Evolutionary conservation across 2,113 vertebrate genomes (phyloP).

Genomic region (Dryoscopus gambensis): DNA sequence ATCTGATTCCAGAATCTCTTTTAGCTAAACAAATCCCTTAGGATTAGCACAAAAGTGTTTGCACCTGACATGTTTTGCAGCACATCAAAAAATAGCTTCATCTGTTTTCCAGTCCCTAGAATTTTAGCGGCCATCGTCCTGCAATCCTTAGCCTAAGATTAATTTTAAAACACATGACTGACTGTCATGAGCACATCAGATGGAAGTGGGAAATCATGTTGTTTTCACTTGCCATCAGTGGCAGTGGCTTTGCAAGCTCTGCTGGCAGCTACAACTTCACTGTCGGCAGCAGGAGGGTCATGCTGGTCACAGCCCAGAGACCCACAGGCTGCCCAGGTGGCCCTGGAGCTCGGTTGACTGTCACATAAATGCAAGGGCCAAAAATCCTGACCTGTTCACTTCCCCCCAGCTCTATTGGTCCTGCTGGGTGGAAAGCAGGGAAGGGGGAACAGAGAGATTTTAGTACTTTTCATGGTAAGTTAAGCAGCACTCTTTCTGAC

Average conservation of each 20-base stretch:
- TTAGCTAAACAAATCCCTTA: neutral
- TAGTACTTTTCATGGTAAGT: neutral
- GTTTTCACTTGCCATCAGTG: neutral
- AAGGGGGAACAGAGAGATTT: neutral
- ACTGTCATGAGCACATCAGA: neutral
- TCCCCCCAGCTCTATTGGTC: neutral
- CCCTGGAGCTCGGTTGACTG: neutral
- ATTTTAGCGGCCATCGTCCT: neutral
- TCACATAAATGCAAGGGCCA: neutral
- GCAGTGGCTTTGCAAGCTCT: neutral
- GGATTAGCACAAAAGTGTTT: neutral
- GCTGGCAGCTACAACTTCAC: accelerated
- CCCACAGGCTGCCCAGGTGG: neutral
- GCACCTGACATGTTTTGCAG: neutral
- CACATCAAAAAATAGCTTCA: neutral
- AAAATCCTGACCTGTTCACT: neutral
- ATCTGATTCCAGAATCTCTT: neutral
- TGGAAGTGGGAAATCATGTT: neutral
- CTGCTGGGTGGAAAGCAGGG: neutral
- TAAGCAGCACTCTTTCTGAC: neutral
- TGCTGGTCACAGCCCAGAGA: neutral
- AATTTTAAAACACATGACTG: neutral
- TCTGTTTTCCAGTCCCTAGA: neutral
- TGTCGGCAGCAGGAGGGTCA: accelerated
- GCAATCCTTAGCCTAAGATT: neutral